These are phyloP conservation scores for Osmerus mordax DNA, from an alignment of 2,113 vertebrate genomes.

Conservation along the genomic window DNA sequence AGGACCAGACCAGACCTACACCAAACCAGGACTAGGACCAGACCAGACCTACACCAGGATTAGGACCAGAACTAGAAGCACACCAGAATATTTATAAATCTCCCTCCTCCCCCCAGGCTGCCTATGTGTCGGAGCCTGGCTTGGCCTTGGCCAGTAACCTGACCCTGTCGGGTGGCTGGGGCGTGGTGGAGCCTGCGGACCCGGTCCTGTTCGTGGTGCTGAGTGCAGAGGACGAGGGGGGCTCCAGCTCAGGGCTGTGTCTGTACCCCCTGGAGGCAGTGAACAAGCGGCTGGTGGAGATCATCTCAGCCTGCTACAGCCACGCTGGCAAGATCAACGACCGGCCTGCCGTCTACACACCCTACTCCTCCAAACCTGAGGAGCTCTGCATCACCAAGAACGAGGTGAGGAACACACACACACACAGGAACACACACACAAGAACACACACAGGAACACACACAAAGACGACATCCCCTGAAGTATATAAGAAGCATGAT, in stretches of 20 bases:
- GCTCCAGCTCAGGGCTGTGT: slow-evolving; percentile 78
- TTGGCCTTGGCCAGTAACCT: slow-evolving; percentile 64
- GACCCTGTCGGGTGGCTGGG: slow-evolving; percentile 41
- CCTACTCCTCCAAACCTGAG: slow-evolving; percentile 70
- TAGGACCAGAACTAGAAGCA: too few relatives aligned
- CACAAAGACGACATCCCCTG: neutral
- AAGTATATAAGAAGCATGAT: neutral
- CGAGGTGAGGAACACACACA: slow-evolving; percentile 42
- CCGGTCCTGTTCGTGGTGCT: slow-evolving; percentile 83
- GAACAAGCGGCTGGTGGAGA: slow-evolving; percentile 76
- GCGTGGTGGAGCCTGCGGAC: slow-evolving; percentile 43
- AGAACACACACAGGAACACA: too few relatives aligned
- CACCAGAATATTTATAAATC: neutral
- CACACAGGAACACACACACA: too few relatives aligned
- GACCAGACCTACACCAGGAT: too few relatives aligned
- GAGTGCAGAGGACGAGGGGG: slow-evolving; percentile 71
- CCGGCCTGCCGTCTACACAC: slow-evolving; percentile 75
- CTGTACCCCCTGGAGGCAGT: slow-evolving; percentile 80
- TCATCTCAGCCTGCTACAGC: slow-evolving; percentile 81
- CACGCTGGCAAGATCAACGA: slow-evolving; percentile 40
- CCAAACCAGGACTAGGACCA: too few relatives aligned
- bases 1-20: too few relatives aligned
- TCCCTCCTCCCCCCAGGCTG: slow-evolving; percentile 67
- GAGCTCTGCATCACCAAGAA: slow-evolving; percentile 48
- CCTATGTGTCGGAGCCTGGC: slow-evolving; percentile 71